Evolutionary conservation across 2,797 vertebrate species (phyloP), one percentile per base, ranked within the genome.

Genomic region (Tadarida brasiliensis): DNA sequence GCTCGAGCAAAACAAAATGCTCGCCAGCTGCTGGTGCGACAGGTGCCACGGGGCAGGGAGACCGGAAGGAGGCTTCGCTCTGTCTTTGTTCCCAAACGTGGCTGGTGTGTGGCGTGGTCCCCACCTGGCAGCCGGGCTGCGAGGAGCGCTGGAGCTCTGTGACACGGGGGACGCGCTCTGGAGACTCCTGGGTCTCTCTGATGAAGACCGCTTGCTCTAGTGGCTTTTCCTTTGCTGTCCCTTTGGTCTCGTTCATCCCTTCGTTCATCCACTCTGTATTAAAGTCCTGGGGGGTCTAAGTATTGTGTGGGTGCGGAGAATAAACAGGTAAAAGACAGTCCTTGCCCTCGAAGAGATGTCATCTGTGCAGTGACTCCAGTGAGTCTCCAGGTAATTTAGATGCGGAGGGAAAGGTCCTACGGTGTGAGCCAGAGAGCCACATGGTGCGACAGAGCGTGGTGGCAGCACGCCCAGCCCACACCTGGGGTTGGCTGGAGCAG

Each of bases 11-110:
- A 96, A 87, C 88, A 94, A 90, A 10, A 4, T 85, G 94, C 96
- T 96, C 94, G 9, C 87, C 90, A 97, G 92, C 93, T 91, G 54
- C 71, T 95, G 7, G 95, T 97, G 93, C 92, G 98, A 97, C 97
- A 98, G 97, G 91, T 98, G 96, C 89, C 94, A 70, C 47, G 6
- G n/a, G 68, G 88, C 96, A 65, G 9, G 19, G 85, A 67, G 94
- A 92, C 93, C 67, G 39, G 92, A 95, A 95, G 94, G 65, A 92
- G 82, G 96, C 87, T 91, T 39, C 44, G 4, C 59, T 57, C 1
- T 3, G 92, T 76, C 94, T 97, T 97, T 96, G 93, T 96, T 92
- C 71, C 49, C 22, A 54, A 67, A 14, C 2, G 4, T 17, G 56
- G 96, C 28, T 67, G 80, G 77, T 1, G 2, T 73, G 51, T 91